Conservation (phyloP, 2,888 invertebrate genomes). For the Nemapogon koenigi region DNA sequence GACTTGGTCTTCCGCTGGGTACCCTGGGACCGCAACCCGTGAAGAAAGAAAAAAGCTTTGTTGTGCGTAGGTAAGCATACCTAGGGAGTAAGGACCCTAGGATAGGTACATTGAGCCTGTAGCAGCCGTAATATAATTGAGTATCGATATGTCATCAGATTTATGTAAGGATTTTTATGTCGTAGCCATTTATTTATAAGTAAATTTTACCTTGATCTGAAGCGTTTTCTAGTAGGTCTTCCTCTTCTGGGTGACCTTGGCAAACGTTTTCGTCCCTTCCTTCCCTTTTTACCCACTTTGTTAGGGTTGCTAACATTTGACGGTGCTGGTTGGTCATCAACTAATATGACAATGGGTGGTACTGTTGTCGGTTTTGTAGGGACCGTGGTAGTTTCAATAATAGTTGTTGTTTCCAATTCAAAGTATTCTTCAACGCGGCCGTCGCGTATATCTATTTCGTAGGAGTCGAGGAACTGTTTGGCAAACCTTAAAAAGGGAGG, state of each 20-base stretch:
- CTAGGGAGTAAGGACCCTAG: too few species aligned
- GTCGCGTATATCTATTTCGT: conserved; percentile 59
- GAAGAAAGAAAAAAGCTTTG: too few species aligned
- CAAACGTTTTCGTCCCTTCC: conserved; percentile 40
- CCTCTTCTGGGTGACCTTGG: conserved; percentile 51
- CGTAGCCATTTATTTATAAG: too few species aligned
- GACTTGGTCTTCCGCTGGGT: too few species aligned
- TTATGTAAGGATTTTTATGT: too few species aligned
- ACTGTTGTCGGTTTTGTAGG: conserved; percentile 28
- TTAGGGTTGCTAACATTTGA: conserved; percentile 39
- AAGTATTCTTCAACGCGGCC: conserved; percentile 39
- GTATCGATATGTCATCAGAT: too few species aligned
- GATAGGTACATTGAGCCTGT: too few species aligned
- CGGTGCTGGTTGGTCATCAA: conserved; percentile 51
- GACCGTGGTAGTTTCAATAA: conserved; percentile 23
- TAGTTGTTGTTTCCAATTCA: conserved; percentile 40
- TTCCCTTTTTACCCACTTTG: conserved; percentile 35
- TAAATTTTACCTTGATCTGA: conserved; percentile 40
- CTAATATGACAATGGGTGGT: conserved; percentile 48
- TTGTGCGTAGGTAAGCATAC: too few species aligned
- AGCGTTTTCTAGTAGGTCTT: conserved; percentile 52
- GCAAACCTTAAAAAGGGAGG: conserved; percentile 59
- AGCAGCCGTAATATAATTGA: too few species aligned
- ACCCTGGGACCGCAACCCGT: too few species aligned
- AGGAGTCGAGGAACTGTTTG: conserved; percentile 73